These are phyloP conservation scores for Corythoichthys intestinalis DNA, from an alignment of 2,113 vertebrate genomes.

Conservation along the genomic window DNA sequence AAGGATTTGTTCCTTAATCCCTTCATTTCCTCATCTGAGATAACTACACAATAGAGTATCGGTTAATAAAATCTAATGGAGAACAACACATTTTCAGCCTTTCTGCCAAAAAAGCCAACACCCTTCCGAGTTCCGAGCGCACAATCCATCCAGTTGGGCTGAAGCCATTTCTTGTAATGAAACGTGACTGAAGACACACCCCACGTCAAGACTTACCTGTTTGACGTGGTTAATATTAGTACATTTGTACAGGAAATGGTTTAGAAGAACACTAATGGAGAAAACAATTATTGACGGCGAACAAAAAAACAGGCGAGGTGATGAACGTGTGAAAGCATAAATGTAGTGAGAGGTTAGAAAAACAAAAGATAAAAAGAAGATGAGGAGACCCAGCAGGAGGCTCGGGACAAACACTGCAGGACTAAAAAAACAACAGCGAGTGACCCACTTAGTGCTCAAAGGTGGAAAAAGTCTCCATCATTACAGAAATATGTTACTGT, in stretches of 20 bases:
- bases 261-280: background rate
- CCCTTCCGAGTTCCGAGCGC: background rate
- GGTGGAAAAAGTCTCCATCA: slow-evolving; percentile 38
- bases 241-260: slow-evolving; percentile 1
- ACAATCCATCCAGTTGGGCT: background rate
- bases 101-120: background rate
- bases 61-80: background rate
- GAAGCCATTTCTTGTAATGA: background rate
- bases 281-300: slow-evolving; percentile 8
- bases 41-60: background rate
- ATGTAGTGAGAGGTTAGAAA: background rate
- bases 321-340: slow-evolving; percentile 31
- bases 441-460: slow-evolving; percentile 53
- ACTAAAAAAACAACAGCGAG: slow-evolving; percentile 25
- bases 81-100: background rate
- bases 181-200: background rate
- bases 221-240: slow-evolving; percentile 7
- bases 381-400: slow-evolving; percentile 35
- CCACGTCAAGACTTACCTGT: slow-evolving; percentile 5
- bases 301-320: slow-evolving; percentile 21
- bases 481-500: slow-evolving; percentile 12
- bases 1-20: background rate
- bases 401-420: slow-evolving; percentile 35
- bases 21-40: background rate
- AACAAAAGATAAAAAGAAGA: slow-evolving; percentile 42